phyloP scores from a whole-genome alignment of 2,888 invertebrate genomes.

The Cryptus viduatorius region DNA sequence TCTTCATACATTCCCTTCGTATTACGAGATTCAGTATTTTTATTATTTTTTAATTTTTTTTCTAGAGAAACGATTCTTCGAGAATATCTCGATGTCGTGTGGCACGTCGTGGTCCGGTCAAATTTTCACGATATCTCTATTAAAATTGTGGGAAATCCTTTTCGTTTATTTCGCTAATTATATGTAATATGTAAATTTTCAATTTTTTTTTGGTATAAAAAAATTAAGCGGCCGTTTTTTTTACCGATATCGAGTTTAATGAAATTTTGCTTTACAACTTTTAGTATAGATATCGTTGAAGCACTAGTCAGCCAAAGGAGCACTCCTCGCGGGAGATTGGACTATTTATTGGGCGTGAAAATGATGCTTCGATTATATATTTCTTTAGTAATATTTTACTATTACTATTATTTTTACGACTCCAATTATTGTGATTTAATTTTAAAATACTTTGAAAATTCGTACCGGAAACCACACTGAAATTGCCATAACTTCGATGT shows the following conservation, averaged over 20 bases:
- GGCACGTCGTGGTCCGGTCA: too few species aligned
- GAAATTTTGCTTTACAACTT: neutral
- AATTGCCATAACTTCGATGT: neutral
- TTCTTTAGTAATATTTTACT: neutral
- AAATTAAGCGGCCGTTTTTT: neutral
- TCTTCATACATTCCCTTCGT: conserved; percentile 35
- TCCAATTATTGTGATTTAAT: conserved; percentile 20
- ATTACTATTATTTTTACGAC: neutral
- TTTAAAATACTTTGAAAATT: neutral
- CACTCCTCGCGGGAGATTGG: neutral
- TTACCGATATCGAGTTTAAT: neutral
- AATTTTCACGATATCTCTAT: too few species aligned
- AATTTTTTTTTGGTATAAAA: neutral
- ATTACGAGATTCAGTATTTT: conserved; percentile 60
- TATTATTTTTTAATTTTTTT: neutral
- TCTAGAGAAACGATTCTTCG: conserved; percentile 18
- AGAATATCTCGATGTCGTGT: neutral
- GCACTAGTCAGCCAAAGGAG: conserved; percentile 32
- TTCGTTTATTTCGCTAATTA: too few species aligned
- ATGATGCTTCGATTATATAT: neutral
- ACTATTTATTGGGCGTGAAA: conserved; percentile 14
- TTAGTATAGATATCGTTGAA: neutral
- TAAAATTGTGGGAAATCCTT: too few species aligned
- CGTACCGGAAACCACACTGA: neutral
- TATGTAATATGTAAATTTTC: too few species aligned